Conservation (phyloP, 2,888 invertebrate species). For the Drosophila merina region DNA sequence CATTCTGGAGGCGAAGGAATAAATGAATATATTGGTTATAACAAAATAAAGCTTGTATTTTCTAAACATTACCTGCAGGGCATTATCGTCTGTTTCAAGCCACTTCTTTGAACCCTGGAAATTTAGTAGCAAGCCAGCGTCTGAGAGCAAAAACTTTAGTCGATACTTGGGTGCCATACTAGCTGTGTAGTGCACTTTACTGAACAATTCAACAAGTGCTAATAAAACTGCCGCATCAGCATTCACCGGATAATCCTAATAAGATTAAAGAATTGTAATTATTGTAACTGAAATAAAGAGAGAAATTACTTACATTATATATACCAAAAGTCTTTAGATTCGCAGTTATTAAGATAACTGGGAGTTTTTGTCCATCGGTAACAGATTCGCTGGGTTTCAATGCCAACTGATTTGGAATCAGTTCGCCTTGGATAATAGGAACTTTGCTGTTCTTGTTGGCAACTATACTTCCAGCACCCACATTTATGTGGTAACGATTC, state of each 20-base stretch:
- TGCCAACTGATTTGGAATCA: conserved; percentile 84
- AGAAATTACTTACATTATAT: conserved; percentile 90
- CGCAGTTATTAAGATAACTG: conserved; percentile 95
- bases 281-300: neutral
- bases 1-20: conserved; percentile 86
- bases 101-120: conserved; percentile 98
- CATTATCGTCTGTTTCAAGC: conserved; percentile 88
- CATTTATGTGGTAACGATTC: conserved; percentile 96
- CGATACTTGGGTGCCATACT: conserved; percentile 90
- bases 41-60: neutral
- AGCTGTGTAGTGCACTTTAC: conserved; percentile 91
- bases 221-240: conserved; percentile 94
- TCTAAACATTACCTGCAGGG: conserved; percentile 87
- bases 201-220: conserved; percentile 94
- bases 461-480: conserved; percentile 89
- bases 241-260: conserved; percentile 92
- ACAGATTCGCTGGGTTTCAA: conserved; percentile 80
- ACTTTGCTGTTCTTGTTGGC: conserved; percentile 92
- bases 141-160: conserved; percentile 94
- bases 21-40: neutral
- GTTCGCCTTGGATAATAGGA: conserved; percentile 93
- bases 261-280: conserved; percentile 37
- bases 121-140: conserved; percentile 95
- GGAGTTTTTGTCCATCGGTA: conserved; percentile 87
- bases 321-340: conserved; percentile 96